Evolutionary conservation across 2,797 vertebrate genomes (phyloP), one percentile per base, ranked within the genome.

Genomic region (Crocodylus rhombifer): DNA sequence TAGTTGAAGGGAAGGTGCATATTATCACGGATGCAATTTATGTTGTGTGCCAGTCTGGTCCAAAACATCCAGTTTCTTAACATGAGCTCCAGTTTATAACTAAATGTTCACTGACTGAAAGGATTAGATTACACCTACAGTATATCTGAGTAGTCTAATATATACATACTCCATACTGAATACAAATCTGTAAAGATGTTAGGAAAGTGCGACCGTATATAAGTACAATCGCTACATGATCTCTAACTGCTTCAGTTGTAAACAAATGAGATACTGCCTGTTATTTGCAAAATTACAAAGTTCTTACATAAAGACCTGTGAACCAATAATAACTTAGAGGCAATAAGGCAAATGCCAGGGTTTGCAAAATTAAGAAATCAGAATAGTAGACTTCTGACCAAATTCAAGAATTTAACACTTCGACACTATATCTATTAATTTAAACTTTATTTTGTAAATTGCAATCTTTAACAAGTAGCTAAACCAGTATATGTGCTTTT

Each of bases 11-110:
- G 98, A 98, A 98, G 98, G 98, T 99, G 98, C 98, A 98, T 98
- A 99, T 99, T 98, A 98, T 98, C 98, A 98, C 98, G 98, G 98
- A 99, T 99, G 98, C 99, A 99, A 99, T 99, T 98, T 99, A 98
- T 99, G 98, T 99, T 98, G 97, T 97, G 98, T 99, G 98, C 99
- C 99, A 98, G 98, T 99, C 98, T 98, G 98, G 98, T 98, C 98
- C 98, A 97, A 98, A 98, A 96, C 97, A 98, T 98, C 98, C 96
- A 96, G 75, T 98, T 98, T 97, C 96, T 98, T 98, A 95, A 97
- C 97, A 96, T 96, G 98, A 98, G 98, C 97, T 98, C 98, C 98
- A 98, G 98, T 98, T 97, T 97, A 98, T 98, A 97, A 97, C 97
- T 98, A 98, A 98, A 98, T 97, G 97, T 98, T 97, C 97, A 98